phyloP scores from a whole-genome alignment of 2,888 invertebrate species.

The Suillia variegata region DNA sequence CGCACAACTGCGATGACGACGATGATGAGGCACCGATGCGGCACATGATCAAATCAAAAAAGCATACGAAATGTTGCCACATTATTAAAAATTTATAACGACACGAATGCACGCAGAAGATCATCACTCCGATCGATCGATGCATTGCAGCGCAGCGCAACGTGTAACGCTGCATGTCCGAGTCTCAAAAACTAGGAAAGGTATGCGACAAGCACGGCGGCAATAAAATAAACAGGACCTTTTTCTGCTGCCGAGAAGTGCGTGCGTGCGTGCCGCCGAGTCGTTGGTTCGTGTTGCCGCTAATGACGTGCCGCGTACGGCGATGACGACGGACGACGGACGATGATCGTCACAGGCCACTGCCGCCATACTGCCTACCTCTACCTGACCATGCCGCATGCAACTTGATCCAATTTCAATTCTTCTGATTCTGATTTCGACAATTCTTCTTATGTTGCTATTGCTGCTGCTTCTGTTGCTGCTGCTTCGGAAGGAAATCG shows the following conservation, averaged over 20 bases:
- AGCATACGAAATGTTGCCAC: constrained; percentile 26
- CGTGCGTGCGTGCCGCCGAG: not conserved
- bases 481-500: too few relatives aligned
- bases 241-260: not conserved
- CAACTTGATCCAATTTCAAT: not conserved
- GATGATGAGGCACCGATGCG: too few relatives aligned
- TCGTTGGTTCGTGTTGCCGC: not conserved
- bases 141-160: not conserved
- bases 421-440: not conserved
- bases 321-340: not conserved
- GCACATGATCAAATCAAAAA: constrained; percentile 7
- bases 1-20: too few relatives aligned
- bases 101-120: not conserved
- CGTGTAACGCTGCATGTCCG: not conserved
- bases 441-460: too few relatives aligned
- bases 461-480: too few relatives aligned
- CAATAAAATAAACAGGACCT: constrained; percentile 28
- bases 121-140: not conserved
- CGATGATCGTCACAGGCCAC: not conserved
- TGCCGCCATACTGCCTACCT: too few relatives aligned
- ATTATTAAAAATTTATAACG: constrained; percentile 27
- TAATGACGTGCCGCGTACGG: constrained; percentile 18
- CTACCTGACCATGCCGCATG: not conserved
- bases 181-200: constrained; percentile 8
- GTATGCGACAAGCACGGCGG: too few relatives aligned